These are phyloP conservation scores for Manduca sexta DNA, from an alignment of 1,140 invertebrate species.

Conservation along the genomic window DNA sequence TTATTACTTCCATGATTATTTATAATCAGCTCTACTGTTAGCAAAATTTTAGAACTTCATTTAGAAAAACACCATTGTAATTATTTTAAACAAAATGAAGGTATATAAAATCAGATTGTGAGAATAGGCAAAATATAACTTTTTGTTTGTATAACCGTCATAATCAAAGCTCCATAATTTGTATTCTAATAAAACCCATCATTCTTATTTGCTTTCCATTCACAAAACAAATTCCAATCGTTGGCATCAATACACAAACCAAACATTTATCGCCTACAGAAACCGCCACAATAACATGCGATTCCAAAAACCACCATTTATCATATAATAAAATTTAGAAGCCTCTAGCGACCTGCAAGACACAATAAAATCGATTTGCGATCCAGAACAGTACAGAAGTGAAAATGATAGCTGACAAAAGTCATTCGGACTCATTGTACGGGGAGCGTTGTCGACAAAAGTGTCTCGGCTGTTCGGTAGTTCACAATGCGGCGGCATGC, in stretches of 20 bases:
- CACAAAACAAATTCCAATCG: background rate
- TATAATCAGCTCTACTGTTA: too few relatives aligned
- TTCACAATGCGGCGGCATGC: conserved; percentile 61
- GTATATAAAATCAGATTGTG: too few relatives aligned
- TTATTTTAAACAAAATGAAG: too few relatives aligned
- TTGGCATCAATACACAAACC: conserved; percentile 27
- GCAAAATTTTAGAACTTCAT: too few relatives aligned
- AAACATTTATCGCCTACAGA: conserved; percentile 38
- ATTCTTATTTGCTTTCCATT: conserved; percentile 28
- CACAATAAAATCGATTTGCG: conserved; percentile 46
- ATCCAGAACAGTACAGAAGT: conserved; percentile 40
- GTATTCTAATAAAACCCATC: conserved; percentile 2
- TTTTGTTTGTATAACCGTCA: too few relatives aligned
- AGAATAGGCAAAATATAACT: too few relatives aligned
- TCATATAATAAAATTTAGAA: conserved; percentile 47
- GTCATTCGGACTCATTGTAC: conserved; percentile 49
- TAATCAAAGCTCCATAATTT: background rate
- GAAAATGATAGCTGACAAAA: conserved; percentile 63
- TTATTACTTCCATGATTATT: too few relatives aligned
- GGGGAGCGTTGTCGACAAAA: conserved; percentile 40
- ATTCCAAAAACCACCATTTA: conserved; percentile 47
- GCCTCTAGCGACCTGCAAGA: conserved; percentile 39
- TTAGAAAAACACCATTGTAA: too few relatives aligned
- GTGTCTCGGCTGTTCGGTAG: conserved; percentile 42
- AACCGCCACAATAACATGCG: conserved; percentile 28